These are phyloP conservation scores for Anabas testudineus DNA, from an alignment of 2,797 vertebrate species.

Conservation along the genomic window DNA sequence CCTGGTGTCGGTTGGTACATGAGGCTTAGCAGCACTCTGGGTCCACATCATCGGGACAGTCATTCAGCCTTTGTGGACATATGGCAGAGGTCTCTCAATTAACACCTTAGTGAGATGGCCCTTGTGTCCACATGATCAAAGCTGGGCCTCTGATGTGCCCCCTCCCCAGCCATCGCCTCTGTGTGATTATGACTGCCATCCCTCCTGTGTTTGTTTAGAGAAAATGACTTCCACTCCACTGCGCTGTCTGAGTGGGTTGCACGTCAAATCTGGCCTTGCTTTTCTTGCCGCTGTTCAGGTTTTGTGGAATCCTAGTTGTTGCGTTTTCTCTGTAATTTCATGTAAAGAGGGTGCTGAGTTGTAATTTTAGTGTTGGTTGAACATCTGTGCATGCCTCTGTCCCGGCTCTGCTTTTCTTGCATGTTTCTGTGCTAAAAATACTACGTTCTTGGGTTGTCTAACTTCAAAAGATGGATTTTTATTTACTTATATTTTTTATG, in stretches of 20 bases:
- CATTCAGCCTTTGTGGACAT: conserved; percentile 52
- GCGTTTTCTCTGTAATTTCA: conserved; percentile 71
- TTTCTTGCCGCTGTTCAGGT: conserved; percentile 28
- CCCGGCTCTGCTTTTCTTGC: conserved; percentile 37
- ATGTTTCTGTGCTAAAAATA: conserved; percentile 56
- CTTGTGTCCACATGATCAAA: conserved; percentile 77
- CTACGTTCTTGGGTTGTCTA: neutral
- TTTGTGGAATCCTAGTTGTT: conserved; percentile 8
- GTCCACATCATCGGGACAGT: conserved; percentile 16
- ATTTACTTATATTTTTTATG: neutral
- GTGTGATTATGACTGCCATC: conserved; percentile 61
- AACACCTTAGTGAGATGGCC: conserved; percentile 75
- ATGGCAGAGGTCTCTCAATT: conserved; percentile 72
- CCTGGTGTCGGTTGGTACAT: conserved; percentile 60
- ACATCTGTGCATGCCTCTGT: conserved; percentile 60
- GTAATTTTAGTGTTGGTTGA: conserved; percentile 61
- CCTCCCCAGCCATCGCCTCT: conserved; percentile 23
- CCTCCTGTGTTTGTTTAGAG: conserved; percentile 73
- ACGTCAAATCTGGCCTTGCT: conserved; percentile 48
- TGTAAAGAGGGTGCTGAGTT: conserved; percentile 30
- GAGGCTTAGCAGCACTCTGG: conserved; percentile 42
- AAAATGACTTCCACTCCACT: conserved; percentile 78
- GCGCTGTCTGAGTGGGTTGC: conserved; percentile 64
- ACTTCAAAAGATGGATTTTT: neutral
- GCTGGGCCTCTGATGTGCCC: conserved; percentile 45